Conservation (phyloP, 1,140 invertebrate species). For the Zaprionus tsacasi region DNA sequence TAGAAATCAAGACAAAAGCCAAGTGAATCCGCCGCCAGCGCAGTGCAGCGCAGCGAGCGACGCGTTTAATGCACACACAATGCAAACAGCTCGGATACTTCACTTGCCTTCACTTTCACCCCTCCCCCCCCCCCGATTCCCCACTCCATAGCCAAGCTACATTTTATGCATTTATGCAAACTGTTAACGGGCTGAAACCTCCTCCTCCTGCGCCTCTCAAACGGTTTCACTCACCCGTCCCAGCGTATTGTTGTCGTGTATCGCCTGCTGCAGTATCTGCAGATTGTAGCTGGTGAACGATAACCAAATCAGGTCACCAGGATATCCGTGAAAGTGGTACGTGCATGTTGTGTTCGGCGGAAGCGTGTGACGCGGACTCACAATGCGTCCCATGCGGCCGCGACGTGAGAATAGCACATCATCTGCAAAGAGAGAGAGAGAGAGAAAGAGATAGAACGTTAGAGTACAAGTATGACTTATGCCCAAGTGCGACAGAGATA, state of each 20-base stretch:
- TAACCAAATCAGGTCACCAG: conserved; percentile 92
- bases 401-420: conserved; percentile 85
- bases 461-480: conserved; percentile 22
- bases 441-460: conserved; percentile 13
- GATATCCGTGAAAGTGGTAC: conserved; percentile 92
- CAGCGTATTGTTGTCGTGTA: conserved; percentile 84
- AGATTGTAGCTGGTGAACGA: conserved; percentile 94
- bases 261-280: conserved; percentile 87
- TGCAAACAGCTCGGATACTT: conserved; percentile 50
- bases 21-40: conserved; percentile 49
- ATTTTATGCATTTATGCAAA: conserved; percentile 73
- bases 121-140: conserved; percentile 17
- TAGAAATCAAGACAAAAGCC: conserved; percentile 53
- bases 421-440: conserved; percentile 62
- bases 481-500: conserved; percentile 39
- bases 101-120: conserved; percentile 9
- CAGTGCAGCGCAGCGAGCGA: conserved; percentile 48
- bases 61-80: conserved; percentile 66
- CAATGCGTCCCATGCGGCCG: conserved; percentile 87
- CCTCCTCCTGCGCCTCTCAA: conserved; percentile 25
- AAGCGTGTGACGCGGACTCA: conserved; percentile 92
- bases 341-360: conserved; percentile 94
- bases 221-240: conserved; percentile 78
- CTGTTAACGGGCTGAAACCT: conserved; percentile 27
- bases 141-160: conserved; percentile 13